Evolutionary conservation across 2,113 vertebrate species (phyloP), one percentile per base, ranked within the genome.

Genomic region (Catagonus wagneri): DNA sequence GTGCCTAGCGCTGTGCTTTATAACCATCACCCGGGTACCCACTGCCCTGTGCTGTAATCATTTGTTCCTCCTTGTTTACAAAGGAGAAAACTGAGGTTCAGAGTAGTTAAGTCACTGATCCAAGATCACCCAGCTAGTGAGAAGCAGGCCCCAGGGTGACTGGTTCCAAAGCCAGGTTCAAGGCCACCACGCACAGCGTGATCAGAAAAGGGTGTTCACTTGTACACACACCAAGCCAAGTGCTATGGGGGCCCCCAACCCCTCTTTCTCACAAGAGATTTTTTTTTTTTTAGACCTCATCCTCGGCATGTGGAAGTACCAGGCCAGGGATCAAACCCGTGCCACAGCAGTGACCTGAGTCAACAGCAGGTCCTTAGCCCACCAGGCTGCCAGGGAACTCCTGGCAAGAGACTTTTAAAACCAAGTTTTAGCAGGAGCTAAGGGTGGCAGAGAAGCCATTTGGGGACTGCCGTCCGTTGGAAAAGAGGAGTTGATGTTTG

Each of bases 121-220:
- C 9, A 1, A 27, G 83, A n/a, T 19, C 83, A 25, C 66, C 32
- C 80, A 20, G 63, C 74, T 25, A 25, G 3, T 12, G 16, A 25
- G 78, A 58, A 10, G 15, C 0, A 2, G 63, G 17, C 1, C 20
- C 54, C 54, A 44, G 11, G 56, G 22, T 23, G 1, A 20, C 52
- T 44, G 69, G 2, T 44, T 10, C 7, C 0, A 7, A 12, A 15
- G 12, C 29, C 3, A 6, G 80, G 22, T 66, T 63, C 56, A 2
- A 6, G 16, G 17, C 34, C 23, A 0, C 19, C 4, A 2, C 0
- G 1, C 29, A 11, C 17, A 10, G 7, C 0, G 0, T 0, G 20
- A 20, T 4, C 0, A 0, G 13, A 16, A 34, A 32, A 4, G 61
- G 1, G 1, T 0, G 0, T 68, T 23, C 36, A 1, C 8, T 0